Evolutionary conservation across 2,113 vertebrate genomes (phyloP).

Genomic region (Falco punctatus): DNA sequence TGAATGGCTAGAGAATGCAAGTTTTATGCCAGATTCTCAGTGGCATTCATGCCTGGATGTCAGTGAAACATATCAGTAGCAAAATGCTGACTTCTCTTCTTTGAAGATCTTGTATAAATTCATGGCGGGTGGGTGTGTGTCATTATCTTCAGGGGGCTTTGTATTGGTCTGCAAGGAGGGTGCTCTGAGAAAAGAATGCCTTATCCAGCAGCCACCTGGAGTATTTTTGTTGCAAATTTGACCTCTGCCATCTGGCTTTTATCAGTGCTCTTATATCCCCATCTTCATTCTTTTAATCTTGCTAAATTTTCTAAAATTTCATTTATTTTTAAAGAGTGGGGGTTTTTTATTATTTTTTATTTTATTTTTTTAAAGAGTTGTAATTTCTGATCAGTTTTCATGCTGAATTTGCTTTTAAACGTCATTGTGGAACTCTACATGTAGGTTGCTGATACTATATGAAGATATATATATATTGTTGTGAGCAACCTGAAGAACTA

Average conservation of each 20-base stretch:
- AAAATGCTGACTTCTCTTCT: not conserved
- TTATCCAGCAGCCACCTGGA: not conserved
- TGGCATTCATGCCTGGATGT: not conserved
- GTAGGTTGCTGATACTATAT: not conserved
- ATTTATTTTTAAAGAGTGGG: not conserved
- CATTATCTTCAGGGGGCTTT: not conserved
- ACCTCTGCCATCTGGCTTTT: not conserved
- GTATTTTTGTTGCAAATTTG: not conserved
- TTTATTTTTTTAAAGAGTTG: not conserved
- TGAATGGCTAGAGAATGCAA: not conserved
- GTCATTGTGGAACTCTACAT: not conserved
- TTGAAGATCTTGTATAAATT: not conserved
- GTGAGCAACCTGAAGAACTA: not conserved
- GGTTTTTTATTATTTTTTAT: too few relatives aligned
- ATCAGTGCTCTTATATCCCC: not conserved
- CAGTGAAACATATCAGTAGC: not conserved
- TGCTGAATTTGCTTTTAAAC: not conserved
- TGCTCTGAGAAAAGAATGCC: not conserved
- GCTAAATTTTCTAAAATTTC: not conserved
- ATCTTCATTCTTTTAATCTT: not conserved
- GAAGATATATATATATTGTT: not conserved
- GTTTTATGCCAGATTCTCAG: not conserved
- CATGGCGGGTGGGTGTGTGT: rapidly evolving
- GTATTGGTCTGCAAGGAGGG: not conserved
- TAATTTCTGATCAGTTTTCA: not conserved